These are phyloP conservation scores for Semotilus atromaculatus DNA, from an alignment of 2,797 vertebrate genomes.

Conservation along the genomic window DNA sequence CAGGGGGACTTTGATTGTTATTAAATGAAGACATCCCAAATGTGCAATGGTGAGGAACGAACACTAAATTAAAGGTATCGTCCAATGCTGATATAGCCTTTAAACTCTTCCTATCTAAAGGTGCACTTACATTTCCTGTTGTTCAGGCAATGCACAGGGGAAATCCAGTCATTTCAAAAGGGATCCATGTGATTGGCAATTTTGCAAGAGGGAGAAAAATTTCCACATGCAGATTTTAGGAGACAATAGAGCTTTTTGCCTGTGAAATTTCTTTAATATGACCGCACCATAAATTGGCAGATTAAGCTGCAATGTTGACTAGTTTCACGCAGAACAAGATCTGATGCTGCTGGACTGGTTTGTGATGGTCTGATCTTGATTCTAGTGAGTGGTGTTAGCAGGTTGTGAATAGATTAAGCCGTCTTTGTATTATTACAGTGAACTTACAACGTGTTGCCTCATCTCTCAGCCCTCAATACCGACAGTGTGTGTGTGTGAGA, in stretches of 20 bases:
- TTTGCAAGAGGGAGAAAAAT: neutral
- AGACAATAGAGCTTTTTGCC: neutral
- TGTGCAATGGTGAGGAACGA: neutral
- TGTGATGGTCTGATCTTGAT: conserved; percentile 6
- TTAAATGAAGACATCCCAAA: neutral
- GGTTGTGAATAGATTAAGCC: conserved; percentile 31
- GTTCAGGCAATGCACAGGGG: neutral
- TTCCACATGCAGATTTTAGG: neutral
- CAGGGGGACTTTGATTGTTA: neutral
- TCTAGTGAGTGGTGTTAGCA: neutral
- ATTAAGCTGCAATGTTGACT: neutral
- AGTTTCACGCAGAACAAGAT: neutral
- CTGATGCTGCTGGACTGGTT: neutral
- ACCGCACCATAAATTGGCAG: neutral
- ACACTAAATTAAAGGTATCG: neutral
- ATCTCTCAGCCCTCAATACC: conserved; percentile 29
- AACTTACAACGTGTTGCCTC: conserved; percentile 63
- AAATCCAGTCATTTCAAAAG: neutral
- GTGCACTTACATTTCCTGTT: neutral
- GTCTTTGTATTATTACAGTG: conserved; percentile 53
- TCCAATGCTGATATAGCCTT: neutral
- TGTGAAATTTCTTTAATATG: neutral
- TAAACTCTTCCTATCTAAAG: neutral
- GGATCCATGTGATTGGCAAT: neutral
- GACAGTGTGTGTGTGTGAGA: conserved; percentile 16